phyloP scores from a whole-genome alignment of 2,888 invertebrate species.

The Smittia aterrima region DNA sequence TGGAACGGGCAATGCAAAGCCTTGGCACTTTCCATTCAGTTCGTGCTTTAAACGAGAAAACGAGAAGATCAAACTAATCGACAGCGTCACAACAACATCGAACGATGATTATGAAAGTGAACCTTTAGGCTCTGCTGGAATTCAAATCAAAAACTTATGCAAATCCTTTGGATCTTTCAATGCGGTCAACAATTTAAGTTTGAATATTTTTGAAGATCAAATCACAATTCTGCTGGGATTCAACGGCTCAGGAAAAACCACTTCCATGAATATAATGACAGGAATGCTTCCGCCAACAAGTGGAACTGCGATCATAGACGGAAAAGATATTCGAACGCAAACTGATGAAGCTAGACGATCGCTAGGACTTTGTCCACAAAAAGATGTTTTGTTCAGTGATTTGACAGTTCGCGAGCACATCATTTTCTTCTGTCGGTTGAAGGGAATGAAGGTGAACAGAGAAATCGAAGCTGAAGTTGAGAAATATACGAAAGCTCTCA shows the following conservation, averaged over 20 bases:
- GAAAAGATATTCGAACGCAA: conserved; percentile 66
- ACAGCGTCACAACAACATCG: too few species aligned
- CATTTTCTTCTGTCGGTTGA: conserved; percentile 74
- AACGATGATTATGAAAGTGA: conserved; percentile 54
- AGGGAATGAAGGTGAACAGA: conserved; percentile 59
- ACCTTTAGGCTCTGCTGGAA: conserved; percentile 55
- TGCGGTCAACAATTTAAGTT: conserved; percentile 66
- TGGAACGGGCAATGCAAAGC: conserved; percentile 76
- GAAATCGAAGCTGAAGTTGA: conserved; percentile 62
- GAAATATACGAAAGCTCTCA: conserved; percentile 63
- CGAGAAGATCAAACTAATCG: conserved; percentile 46
- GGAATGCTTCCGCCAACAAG: conserved; percentile 68
- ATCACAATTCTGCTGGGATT: conserved; percentile 79
- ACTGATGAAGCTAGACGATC: conserved; percentile 65
- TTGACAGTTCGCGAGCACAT: conserved; percentile 81
- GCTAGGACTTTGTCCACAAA: conserved; percentile 80
- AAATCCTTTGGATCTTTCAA: conserved; percentile 61
- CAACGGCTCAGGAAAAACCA: conserved; percentile 63
- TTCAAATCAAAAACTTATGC: conserved; percentile 61
- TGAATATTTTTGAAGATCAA: conserved; percentile 85
- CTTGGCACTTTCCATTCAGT: conserved; percentile 70
- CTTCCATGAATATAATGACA: conserved; percentile 89
- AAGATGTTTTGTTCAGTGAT: conserved; percentile 79
- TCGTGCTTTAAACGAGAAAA: conserved; percentile 43
- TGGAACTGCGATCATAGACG: conserved; percentile 70